Base-by-base conservation (phyloP, 1,140 invertebrate genomes). In the Caerostris darwini region DNA sequence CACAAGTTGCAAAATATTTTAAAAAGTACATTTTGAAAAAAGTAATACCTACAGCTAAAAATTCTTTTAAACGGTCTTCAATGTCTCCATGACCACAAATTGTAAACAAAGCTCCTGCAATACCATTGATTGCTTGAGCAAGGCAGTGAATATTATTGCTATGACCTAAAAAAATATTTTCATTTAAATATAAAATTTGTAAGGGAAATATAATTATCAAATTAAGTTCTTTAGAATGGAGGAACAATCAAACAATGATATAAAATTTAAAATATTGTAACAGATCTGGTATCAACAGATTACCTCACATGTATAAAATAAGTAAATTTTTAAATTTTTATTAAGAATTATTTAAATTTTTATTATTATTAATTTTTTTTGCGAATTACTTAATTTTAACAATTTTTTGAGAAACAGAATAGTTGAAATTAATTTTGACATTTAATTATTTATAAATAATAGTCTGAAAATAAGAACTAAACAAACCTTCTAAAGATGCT, bases 71-170 rank as follows among this genome's bases (percentile, higher is more conserved):
- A 94, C 99, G 97, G 95, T 99, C 99, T 95, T 99, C 99, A 95
- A 99, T 99, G 96, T 99, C 99, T 53, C 98, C 98, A 95, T 98
- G 97, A 4, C 98, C 98, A 96, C 99, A 99, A 92, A 99, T 98
- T 1, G 98, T 99, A 95, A 99, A 99, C 50, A 99, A 96, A 2
- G 99, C 99, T 50, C 98, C 99, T 95, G 99, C 99, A 93, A 99
- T 98, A 95, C 99, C 98, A 96, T 99, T 99, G 69, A 99, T 98
- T 0, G 99, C 99, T 57, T 98, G 97, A 3, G 99, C 98, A 96
- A 99, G 98, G 95, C 99, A 99, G 96, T 99, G 99, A 94, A 99
- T 99, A 96, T 99, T 99, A 96, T 99, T 99, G 1, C 98, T 97
- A 96, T 99, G 99, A 0, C 98, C 96, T 96, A 59, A 67, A 61